Evolutionary conservation across 1,140 invertebrate genomes (phyloP).

Genomic region (Antheraea mylitta): DNA sequence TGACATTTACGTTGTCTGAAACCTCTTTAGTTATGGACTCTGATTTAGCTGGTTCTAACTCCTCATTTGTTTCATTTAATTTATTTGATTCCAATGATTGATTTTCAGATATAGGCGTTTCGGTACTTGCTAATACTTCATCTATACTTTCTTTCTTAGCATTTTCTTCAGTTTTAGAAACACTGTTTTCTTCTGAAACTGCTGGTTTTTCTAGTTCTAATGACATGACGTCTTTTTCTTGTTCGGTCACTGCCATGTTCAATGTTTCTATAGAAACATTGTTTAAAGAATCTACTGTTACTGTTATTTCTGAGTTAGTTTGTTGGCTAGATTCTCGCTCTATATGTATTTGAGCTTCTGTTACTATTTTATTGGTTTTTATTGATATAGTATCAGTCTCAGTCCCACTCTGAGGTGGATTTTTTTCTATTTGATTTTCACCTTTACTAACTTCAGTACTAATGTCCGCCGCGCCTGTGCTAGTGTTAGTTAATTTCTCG

Average conservation of each 20-base stretch:
- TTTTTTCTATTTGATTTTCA: conserved; percentile 49
- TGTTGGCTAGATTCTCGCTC: conserved; percentile 64
- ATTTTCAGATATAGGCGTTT: neutral
- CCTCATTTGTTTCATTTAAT: neutral
- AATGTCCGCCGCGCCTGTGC: conserved; percentile 39
- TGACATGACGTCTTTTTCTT: neutral
- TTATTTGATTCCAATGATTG: neutral
- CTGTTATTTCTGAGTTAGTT: conserved; percentile 59
- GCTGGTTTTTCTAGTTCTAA: neutral
- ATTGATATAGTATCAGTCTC: conserved; percentile 73
- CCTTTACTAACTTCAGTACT: conserved; percentile 47
- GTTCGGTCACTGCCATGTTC: conserved; percentile 41
- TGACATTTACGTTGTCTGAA: neutral
- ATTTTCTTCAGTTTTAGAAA: neutral
- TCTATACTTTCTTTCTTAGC: conserved; percentile 8
- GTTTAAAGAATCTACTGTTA: conserved; percentile 64
- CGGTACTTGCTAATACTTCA: neutral
- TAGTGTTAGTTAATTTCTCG: conserved; percentile 22
- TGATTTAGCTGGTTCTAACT: neutral
- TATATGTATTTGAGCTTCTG: conserved; percentile 78
- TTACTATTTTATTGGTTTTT: conserved; percentile 72
- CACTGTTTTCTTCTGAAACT: conserved; percentile 10
- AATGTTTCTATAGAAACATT: conserved; percentile 60
- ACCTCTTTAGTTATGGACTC: neutral
- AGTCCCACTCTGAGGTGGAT: conserved; percentile 67